These are phyloP conservation scores for Centropus bengalensis DNA, from an alignment of 2,113 vertebrate genomes.

Conservation along the genomic window DNA sequence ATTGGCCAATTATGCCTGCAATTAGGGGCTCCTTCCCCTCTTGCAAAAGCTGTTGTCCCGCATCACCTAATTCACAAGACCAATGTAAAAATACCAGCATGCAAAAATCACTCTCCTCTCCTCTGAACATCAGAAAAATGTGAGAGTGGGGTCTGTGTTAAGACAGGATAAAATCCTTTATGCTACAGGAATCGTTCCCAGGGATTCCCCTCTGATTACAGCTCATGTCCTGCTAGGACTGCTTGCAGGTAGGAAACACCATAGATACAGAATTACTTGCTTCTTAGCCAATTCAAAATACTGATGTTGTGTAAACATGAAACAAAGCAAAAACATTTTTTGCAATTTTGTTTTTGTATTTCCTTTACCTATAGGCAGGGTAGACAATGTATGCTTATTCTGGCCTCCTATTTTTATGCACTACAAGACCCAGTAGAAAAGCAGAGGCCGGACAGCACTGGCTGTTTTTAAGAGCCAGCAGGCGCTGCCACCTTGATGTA, in stretches of 20 bases:
- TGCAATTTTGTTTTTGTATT: not conserved
- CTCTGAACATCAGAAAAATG: not conserved
- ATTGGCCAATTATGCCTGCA: not conserved
- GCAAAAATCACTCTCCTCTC: not conserved
- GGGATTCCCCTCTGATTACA: constrained; percentile 6
- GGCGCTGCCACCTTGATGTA: not conserved
- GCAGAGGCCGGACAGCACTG: not conserved
- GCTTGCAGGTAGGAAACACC: not conserved
- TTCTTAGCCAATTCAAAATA: constrained; percentile 12
- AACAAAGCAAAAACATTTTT: not conserved
- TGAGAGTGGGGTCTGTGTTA: not conserved
- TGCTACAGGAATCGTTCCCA: not conserved
- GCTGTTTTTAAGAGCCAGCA: not conserved
- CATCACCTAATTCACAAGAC: not conserved
- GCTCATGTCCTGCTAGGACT: constrained; percentile 17
- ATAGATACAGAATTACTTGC: constrained; percentile 21
- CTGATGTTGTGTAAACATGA: not conserved
- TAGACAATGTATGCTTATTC: not conserved
- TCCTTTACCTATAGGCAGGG: not conserved
- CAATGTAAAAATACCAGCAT: not conserved
- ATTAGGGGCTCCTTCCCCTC: not conserved
- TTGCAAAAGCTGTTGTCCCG: not conserved
- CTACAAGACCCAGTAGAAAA: not conserved
- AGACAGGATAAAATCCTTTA: constrained; percentile 1
- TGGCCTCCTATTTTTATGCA: not conserved